A percentile compares a stretch with the other conserved stretches of the same genome.
These are phyloP conservation scores for Hemicordylus capensis DNA, from an alignment of 2,113 vertebrate species.

Conservation along the genomic window DNA sequence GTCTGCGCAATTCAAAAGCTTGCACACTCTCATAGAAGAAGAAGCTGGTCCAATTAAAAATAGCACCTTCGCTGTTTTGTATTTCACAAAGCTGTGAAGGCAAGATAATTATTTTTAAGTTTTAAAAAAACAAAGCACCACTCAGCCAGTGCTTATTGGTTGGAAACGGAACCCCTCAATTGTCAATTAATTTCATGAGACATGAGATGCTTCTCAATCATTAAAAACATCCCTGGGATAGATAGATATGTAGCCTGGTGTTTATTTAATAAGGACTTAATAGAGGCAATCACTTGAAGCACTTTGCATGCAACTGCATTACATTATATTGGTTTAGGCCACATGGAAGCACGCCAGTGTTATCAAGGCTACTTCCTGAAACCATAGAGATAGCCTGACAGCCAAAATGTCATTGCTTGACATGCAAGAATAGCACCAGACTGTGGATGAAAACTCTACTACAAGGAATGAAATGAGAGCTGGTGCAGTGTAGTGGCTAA, in stretches of 20 bases:
- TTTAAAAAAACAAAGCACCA: accelerated
- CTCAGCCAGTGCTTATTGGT: background rate
- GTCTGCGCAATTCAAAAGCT: background rate
- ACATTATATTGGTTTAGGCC: background rate
- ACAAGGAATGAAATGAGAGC: background rate
- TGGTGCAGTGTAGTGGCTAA: background rate
- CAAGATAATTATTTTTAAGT: background rate
- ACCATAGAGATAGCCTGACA: background rate
- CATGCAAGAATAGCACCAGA: background rate
- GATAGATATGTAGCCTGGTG: background rate
- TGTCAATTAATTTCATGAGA: background rate
- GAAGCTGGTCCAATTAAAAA: background rate
- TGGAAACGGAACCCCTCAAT: background rate
- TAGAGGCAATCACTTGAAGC: background rate
- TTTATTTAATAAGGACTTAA: background rate
- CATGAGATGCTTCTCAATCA: background rate
- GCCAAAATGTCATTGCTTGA: background rate
- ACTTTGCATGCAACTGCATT: background rate
- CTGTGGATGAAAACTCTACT: background rate
- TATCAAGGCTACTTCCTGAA: background rate
- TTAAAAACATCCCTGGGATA: background rate
- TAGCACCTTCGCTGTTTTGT: background rate
- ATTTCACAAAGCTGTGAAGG: background rate
- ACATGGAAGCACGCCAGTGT: background rate
- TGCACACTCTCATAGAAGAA: background rate